phyloP scores from a whole-genome alignment of 2,113 vertebrate species.

The Eolophus roseicapilla region DNA sequence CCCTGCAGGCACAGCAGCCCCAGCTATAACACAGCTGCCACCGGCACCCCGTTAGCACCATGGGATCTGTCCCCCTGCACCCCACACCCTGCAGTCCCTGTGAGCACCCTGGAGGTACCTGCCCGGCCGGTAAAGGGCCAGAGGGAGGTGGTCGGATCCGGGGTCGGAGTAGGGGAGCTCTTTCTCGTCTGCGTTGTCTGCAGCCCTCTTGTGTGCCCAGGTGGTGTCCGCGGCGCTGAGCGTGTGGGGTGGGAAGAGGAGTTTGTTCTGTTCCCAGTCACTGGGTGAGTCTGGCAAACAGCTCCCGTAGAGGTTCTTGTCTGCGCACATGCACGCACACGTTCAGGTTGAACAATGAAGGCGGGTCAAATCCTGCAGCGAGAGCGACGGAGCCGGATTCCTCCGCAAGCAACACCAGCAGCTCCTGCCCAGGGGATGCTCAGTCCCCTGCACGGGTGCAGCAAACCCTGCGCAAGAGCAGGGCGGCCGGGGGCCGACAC shows the following conservation, averaged over 20 bases:
- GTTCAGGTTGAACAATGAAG: not conserved
- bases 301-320: not conserved
- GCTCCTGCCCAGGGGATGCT: not conserved
- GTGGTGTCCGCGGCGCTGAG: not conserved
- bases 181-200: accelerated
- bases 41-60: accelerated
- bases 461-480: not conserved
- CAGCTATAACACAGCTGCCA: not conserved
- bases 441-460: not conserved
- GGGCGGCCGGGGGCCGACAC: accelerated
- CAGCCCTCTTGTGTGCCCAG: not conserved
- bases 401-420: not conserved
- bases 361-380: not conserved
- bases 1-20: not conserved
- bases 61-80: accelerated
- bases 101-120: not conserved
- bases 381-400: not conserved
- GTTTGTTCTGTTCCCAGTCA: not conserved
- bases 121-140: not conserved
- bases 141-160: not conserved
- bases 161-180: not conserved
- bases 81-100: not conserved
- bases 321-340: conserved; percentile 4
- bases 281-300: conserved; percentile 61
- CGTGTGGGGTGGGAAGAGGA: not conserved